phyloP scores from a whole-genome alignment of 2,797 vertebrate genomes.

The Melanotaenia maccullochi region DNA sequence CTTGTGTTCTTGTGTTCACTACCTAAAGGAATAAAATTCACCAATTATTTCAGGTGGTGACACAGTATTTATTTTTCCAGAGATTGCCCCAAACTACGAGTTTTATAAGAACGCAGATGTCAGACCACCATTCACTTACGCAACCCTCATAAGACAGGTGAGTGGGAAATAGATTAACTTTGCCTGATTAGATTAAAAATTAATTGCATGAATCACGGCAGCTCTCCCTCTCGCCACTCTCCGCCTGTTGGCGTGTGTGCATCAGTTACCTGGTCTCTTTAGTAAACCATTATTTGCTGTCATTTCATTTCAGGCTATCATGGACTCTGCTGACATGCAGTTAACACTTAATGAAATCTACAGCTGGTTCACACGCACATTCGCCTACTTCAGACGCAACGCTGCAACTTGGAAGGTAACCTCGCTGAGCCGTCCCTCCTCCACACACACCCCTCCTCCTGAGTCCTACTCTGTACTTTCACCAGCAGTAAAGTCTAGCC shows the following conservation, averaged over 20 bases:
- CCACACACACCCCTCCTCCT: conserved; percentile 1
- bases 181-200: conserved; percentile 94
- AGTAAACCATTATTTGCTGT: conserved; percentile 93
- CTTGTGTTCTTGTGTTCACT: conserved; percentile 69
- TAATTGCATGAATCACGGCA: conserved; percentile 88
- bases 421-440: conserved; percentile 30
- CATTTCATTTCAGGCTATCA: conserved; percentile 98
- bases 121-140: conserved; percentile 99
- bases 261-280: conserved; percentile 82
- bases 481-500: conserved; percentile 42
- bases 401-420: conserved; percentile 99
- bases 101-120: conserved; percentile 99
- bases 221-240: conserved; percentile 51
- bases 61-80: conserved; percentile 88
- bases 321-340: conserved; percentile 99
- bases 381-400: conserved; percentile 99
- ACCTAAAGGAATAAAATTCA: conserved; percentile 84
- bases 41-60: conserved; percentile 85
- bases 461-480: conserved; percentile 19
- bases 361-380: conserved; percentile 99
- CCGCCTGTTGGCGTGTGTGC: conserved; percentile 58
- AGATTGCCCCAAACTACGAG: conserved; percentile 99
- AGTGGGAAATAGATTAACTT: conserved; percentile 93
- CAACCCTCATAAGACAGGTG: conserved; percentile 99
- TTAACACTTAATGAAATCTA: conserved; percentile 99